phyloP scores from a whole-genome alignment of 2,888 invertebrate species.

The Pseudeuparius sepicola region DNA sequence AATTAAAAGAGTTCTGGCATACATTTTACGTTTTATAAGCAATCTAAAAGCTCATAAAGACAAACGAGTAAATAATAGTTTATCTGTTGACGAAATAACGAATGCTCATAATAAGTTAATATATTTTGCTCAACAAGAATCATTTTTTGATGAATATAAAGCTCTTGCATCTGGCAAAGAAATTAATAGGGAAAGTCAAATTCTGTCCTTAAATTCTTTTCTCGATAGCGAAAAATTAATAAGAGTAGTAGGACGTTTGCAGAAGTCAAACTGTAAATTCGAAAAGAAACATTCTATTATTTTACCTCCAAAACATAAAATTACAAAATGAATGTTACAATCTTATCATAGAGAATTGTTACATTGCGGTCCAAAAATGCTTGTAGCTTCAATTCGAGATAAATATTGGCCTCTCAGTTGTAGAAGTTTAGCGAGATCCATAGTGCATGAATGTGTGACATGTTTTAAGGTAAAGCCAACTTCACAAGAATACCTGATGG shows the following conservation, averaged over 20 bases:
- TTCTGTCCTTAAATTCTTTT: slow-evolving; percentile 12
- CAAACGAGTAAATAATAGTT: too few relatives aligned
- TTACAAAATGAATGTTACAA: slow-evolving; percentile 10
- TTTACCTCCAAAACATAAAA: slow-evolving; percentile 17
- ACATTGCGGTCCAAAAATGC: slow-evolving; percentile 14
- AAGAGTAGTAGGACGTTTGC: slow-evolving; percentile 26
- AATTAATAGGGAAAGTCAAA: slow-evolving; percentile 8
- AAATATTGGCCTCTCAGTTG: slow-evolving; percentile 13
- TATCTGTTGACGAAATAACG: not conserved
- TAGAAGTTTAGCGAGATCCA: slow-evolving; percentile 1
- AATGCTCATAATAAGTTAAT: not conserved
- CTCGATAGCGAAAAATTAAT: slow-evolving; percentile 21
- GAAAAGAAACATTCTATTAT: slow-evolving; percentile 24
- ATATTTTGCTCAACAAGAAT: not conserved
- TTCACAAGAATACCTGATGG: too few relatives aligned
- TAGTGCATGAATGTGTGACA: slow-evolving; percentile 10
- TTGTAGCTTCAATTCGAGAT: slow-evolving; percentile 14
- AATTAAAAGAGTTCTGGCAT: not conserved
- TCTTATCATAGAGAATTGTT: slow-evolving; percentile 9
- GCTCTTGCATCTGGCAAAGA: not conserved
- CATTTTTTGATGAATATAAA: slow-evolving; percentile 1
- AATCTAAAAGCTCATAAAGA: too few relatives aligned
- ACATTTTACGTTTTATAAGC: not conserved
- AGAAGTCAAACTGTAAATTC: slow-evolving; percentile 1
- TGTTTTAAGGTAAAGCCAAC: slow-evolving; percentile 11